These are phyloP conservation scores for Watsonalla binaria DNA, from an alignment of 2,888 invertebrate species.

Conservation along the genomic window DNA sequence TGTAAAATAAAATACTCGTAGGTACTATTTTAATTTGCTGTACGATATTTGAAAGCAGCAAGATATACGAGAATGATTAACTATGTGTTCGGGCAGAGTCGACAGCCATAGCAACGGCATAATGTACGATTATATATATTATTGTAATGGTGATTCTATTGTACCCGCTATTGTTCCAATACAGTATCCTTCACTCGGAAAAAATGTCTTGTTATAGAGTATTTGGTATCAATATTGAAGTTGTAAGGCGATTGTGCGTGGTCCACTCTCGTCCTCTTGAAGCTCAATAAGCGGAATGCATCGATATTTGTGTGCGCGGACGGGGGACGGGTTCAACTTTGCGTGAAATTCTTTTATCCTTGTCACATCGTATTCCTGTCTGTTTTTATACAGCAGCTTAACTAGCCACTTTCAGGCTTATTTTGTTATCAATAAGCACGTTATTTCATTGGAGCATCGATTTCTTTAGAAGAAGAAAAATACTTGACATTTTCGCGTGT, in stretches of 20 bases:
- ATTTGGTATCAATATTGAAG: not conserved
- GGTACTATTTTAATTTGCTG: too few relatives aligned
- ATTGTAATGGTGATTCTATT: too few relatives aligned
- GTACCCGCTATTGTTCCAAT: too few relatives aligned
- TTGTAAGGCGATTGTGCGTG: constrained; percentile 9
- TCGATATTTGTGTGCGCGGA: constrained; percentile 7
- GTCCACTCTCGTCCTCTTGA: constrained; percentile 6
- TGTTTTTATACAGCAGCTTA: not conserved
- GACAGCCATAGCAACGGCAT: too few relatives aligned
- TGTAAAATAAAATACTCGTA: too few relatives aligned
- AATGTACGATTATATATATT: too few relatives aligned
- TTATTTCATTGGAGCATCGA: constrained; percentile 4
- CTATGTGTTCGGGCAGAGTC: too few relatives aligned
- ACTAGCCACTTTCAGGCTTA: constrained; percentile 6
- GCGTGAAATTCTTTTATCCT: constrained; percentile 26
- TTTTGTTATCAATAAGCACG: not conserved
- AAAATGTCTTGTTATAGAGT: not conserved
- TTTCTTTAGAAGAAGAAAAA: constrained; percentile 12
- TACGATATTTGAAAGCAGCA: too few relatives aligned
- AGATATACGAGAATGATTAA: too few relatives aligned
- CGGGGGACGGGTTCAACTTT: constrained; percentile 17
- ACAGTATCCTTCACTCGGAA: too few relatives aligned
- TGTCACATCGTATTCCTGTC: constrained; percentile 10
- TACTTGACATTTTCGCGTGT: too few relatives aligned
- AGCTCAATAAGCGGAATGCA: constrained; percentile 6